Percentiles rank a stretch among this genome's conserved stretches.
Conservation (phyloP, 2,888 invertebrate genomes). For the Ptychoptera albimana region DNA sequence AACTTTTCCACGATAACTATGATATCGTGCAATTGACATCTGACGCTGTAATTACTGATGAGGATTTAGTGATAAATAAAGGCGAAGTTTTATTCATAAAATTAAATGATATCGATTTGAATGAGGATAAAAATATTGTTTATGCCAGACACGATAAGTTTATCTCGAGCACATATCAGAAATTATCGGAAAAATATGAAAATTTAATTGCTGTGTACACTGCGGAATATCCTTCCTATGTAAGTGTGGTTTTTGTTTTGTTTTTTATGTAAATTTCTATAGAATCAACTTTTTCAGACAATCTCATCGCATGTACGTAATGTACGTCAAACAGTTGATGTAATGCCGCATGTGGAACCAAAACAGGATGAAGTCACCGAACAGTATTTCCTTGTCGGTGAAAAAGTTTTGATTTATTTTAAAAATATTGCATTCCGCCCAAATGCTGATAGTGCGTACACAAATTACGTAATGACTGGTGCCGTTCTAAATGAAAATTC, state of each 20-base stretch:
- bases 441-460: neutral
- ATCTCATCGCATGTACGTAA: conserved; percentile 5
- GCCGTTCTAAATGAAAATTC: neutral
- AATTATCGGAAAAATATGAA: neutral
- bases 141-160: conserved; percentile 40
- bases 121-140: conserved; percentile 37
- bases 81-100: conserved; percentile 38
- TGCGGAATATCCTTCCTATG: neutral
- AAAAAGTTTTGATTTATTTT: conserved; percentile 19
- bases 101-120: conserved; percentile 40
- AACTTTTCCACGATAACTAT: conserved; percentile 19
- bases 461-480: neutral
- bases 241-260: neutral
- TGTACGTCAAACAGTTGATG: conserved; percentile 13
- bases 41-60: conserved; percentile 14
- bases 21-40: conserved; percentile 20
- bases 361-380: no score
- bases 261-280: conserved; percentile 21
- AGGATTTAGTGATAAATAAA: conserved; percentile 23
- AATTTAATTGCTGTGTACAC: neutral
- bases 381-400: conserved; percentile 12
- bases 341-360: conserved; percentile 17
- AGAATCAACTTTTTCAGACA: conserved; percentile 3
- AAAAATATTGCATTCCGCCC: conserved; percentile 7
- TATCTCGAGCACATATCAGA: neutral